These are phyloP conservation scores for Lochmaea capreae DNA, from an alignment of 2,888 invertebrate species.

Conservation along the genomic window DNA sequence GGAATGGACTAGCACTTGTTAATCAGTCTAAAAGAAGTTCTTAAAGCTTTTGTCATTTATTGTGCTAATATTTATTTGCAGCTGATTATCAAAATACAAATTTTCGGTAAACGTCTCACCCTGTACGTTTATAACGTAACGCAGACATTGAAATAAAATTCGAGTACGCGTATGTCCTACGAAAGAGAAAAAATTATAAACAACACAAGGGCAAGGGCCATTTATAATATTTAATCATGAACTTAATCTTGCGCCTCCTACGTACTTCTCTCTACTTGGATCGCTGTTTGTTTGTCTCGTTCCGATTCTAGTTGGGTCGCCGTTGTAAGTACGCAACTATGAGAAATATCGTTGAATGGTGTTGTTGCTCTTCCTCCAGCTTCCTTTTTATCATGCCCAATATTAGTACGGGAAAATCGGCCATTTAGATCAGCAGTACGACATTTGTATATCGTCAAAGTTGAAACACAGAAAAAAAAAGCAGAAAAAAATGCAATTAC, in stretches of 20 bases:
- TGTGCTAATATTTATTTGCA: no score
- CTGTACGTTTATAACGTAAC: neutral
- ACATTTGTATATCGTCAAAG: neutral
- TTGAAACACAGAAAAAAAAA: neutral
- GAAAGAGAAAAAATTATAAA: neutral
- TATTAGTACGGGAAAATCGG: slow-evolving; percentile 23
- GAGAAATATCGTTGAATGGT: slow-evolving; percentile 34
- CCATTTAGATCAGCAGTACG: no score
- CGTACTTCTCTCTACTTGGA: slow-evolving; percentile 41
- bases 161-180: neutral
- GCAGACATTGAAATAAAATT: neutral
- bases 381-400: slow-evolving; percentile 9
- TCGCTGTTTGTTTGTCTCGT: slow-evolving; percentile 44
- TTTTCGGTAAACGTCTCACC: neutral
- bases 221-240: slow-evolving; percentile 54
- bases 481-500: no score
- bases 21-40: no score
- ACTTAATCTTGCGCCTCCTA: slow-evolving; percentile 52
- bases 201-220: slow-evolving; percentile 27
- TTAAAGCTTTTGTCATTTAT: no score
- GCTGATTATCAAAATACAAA: no score
- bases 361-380: slow-evolving; percentile 32
- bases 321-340: slow-evolving; percentile 17
- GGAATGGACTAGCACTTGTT: no score
- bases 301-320: slow-evolving; percentile 15